A percentile compares a stretch with the other conserved stretches of the same genome.
Evolutionary conservation across 2,113 vertebrate genomes (phyloP).

Genomic region (Antechinus stuartii): DNA sequence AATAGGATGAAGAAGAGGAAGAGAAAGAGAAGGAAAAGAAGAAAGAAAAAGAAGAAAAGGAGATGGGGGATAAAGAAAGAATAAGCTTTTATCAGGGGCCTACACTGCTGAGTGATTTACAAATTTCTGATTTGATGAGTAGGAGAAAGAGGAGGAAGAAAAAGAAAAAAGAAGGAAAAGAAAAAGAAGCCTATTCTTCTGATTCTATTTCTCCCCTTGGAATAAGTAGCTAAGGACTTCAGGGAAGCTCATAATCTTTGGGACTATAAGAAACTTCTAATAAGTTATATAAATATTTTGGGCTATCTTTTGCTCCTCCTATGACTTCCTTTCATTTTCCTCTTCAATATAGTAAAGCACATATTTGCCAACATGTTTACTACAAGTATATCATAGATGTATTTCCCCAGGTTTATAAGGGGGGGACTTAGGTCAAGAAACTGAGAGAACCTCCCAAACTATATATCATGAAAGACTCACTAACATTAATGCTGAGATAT

Average conservation of each 20-base stretch:
- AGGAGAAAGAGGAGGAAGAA: not conserved
- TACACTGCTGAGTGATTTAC: not conserved
- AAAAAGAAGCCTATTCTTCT: not conserved
- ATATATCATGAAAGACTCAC: not conserved
- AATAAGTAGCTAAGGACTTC: not conserved
- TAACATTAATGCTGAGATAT: not conserved
- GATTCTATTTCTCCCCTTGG: not conserved
- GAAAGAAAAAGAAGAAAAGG: too few species aligned
- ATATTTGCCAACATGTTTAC: not conserved
- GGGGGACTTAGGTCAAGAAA: not conserved
- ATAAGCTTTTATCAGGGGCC: not conserved
- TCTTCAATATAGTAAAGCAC: not conserved
- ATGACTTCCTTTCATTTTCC: not conserved
- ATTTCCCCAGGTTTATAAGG: not conserved
- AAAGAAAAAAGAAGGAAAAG: not conserved
- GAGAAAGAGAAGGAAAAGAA: too few species aligned
- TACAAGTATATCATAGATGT: not conserved
- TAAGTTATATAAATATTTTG: not conserved
- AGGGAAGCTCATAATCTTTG: not conserved
- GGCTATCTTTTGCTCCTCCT: not conserved
- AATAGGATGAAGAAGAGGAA: too few species aligned
- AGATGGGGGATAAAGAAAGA: not conserved
- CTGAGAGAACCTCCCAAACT: not conserved
- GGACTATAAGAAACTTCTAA: not conserved
- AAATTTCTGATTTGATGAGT: not conserved